Percentiles rank a stretch among this genome's conserved stretches.
Conservation (phyloP, 2,888 invertebrate genomes). For the Xiphydria camelus region DNA sequence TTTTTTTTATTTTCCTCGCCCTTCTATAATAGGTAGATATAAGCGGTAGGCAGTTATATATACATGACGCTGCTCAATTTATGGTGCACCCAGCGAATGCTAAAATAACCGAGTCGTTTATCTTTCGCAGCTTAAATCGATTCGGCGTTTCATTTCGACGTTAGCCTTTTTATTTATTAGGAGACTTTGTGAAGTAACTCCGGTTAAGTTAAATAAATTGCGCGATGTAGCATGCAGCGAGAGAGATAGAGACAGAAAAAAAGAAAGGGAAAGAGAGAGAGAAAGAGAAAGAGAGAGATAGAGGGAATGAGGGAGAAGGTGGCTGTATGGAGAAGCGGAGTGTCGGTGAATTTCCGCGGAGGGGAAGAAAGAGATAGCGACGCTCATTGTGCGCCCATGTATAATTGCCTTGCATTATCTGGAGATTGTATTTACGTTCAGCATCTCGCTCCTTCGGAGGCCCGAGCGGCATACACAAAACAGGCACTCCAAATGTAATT, state of each 20-base stretch:
- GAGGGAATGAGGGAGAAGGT: neutral
- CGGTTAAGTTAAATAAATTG: constrained; percentile 16
- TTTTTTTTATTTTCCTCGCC: constrained; percentile 13
- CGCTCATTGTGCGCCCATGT: constrained; percentile 17
- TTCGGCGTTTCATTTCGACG: constrained; percentile 35
- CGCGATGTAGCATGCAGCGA: too few relatives aligned
- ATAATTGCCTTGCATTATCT: constrained; percentile 20
- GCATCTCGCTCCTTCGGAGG: constrained; percentile 5
- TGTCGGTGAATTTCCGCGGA: too few relatives aligned
- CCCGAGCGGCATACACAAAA: constrained; percentile 14
- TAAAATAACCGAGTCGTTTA: constrained; percentile 27
- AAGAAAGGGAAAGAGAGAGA: neutral
- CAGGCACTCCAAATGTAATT: constrained; percentile 16
- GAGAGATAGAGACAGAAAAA: too few relatives aligned
- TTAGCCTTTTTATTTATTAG: constrained; percentile 17
- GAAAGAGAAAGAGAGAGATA: neutral
- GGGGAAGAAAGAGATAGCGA: constrained; percentile 9
- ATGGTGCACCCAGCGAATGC: constrained; percentile 3
- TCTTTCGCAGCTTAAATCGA: constrained; percentile 24
- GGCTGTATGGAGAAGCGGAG: too few relatives aligned
- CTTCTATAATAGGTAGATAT: neutral
- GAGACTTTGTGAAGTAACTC: constrained; percentile 16
- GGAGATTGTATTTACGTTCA: constrained; percentile 14
- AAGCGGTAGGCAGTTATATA: neutral
- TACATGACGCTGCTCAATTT: neutral